A percentile compares a stretch with the other conserved stretches of the same genome.
These are phyloP conservation scores for Poecilia gillii DNA, from an alignment of 2,797 vertebrate species.

Conservation along the genomic window DNA sequence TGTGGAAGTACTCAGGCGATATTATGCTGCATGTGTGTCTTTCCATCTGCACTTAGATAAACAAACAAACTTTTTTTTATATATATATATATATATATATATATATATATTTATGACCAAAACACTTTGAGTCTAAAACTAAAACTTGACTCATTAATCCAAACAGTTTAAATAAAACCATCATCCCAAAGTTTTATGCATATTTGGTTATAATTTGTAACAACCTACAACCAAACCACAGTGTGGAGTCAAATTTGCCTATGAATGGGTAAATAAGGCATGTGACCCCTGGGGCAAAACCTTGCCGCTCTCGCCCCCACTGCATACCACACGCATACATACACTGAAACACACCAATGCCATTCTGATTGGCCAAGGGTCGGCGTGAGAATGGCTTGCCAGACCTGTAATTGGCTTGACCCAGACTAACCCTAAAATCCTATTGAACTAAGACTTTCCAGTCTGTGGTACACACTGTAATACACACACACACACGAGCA, in stretches of 20 bases:
- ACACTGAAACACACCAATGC: constrained; percentile 19
- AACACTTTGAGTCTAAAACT: background rate
- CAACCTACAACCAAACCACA: background rate
- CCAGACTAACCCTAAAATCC: constrained; percentile 86
- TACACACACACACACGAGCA: background rate
- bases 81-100: too few species aligned
- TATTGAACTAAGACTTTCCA: constrained; percentile 84
- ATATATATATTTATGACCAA: background rate
- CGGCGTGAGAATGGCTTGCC: constrained; percentile 82
- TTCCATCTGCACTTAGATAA: background rate
- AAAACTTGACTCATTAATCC: background rate
- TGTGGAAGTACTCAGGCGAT: constrained; percentile 37
- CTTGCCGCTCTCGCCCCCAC: constrained; percentile 54
- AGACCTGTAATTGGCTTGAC: constrained; percentile 89
- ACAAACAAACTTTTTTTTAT: background rate
- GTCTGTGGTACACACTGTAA: constrained; percentile 53
- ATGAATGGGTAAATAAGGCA: background rate
- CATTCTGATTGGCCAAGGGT: constrained; percentile 78
- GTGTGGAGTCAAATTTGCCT: background rate
- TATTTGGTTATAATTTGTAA: background rate
- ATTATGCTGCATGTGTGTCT: constrained; percentile 2
- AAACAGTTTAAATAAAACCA: background rate
- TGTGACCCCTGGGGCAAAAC: constrained; percentile 51
- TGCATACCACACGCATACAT: constrained; percentile 49
- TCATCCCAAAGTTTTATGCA: background rate